Percentiles rank a stretch among this genome's conserved stretches.
These are phyloP conservation scores for Bubo scandiacus DNA, from an alignment of 2,113 vertebrate genomes.

Conservation along the genomic window DNA sequence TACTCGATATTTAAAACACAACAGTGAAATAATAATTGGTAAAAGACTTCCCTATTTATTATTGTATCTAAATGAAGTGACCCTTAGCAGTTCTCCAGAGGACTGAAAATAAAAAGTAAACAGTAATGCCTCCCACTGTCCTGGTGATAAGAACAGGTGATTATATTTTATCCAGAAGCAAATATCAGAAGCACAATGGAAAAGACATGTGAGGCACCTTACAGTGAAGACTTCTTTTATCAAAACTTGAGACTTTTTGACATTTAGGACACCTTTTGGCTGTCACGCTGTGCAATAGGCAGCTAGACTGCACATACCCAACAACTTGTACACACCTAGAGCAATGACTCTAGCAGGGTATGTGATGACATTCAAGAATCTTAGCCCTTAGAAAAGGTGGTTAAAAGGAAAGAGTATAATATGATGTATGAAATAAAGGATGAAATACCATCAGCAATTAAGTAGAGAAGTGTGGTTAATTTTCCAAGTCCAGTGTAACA, in stretches of 20 bases:
- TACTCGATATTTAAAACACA: background rate
- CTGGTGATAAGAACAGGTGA: background rate
- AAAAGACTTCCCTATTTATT: background rate
- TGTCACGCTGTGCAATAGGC: background rate
- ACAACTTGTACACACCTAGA: background rate
- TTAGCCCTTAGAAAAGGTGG: background rate
- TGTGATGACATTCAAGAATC: background rate
- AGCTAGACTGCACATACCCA: background rate
- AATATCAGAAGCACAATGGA: background rate
- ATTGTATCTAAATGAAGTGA: background rate
- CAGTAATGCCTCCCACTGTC: background rate
- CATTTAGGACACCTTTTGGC: background rate
- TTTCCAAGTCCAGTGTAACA: background rate
- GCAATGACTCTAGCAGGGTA: background rate
- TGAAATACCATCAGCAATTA: background rate
- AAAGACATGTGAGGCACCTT: background rate
- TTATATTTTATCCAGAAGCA: background rate
- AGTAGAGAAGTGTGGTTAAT: background rate
- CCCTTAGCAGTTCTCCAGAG: background rate
- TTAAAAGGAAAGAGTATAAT: background rate
- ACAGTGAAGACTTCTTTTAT: background rate
- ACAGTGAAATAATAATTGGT: background rate
- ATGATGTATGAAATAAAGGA: background rate
- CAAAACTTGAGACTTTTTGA: background rate
- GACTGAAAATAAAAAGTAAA: background rate